Percentiles rank a stretch among this genome's conserved stretches.
Evolutionary conservation across 2,797 vertebrate species (phyloP).

Genomic region (Bufotes viridis): DNA sequence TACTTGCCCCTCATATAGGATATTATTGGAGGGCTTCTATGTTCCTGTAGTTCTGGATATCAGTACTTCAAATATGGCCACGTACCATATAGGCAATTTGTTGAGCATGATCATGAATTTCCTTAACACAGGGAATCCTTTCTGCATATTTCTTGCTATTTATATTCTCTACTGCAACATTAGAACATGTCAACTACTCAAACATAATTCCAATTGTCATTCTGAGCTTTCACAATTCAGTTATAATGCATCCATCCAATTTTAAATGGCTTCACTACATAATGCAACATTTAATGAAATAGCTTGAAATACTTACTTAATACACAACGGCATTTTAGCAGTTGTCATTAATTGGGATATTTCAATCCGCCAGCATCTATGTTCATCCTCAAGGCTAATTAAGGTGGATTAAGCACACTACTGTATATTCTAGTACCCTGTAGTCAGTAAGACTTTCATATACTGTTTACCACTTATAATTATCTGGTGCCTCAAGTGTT

Average conservation of each 20-base stretch:
- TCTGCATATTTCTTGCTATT: no score
- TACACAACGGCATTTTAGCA: constrained; percentile 40
- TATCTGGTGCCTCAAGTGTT: constrained; percentile 60
- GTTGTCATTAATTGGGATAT: constrained; percentile 52
- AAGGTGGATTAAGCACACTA: constrained; percentile 61
- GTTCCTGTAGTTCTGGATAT: no score
- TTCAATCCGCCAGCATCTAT: constrained; percentile 49
- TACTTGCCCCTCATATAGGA: no score
- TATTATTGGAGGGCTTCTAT: no score
- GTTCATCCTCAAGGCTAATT: constrained; percentile 59
- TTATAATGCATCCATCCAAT: constrained; percentile 9
- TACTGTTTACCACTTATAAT: constrained; percentile 61
- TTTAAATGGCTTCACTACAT: constrained; percentile 7
- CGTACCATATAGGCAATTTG: no score
- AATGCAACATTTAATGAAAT: constrained; percentile 9
- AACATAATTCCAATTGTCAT: background rate
- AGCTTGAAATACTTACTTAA: constrained; percentile 41
- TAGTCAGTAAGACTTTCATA: constrained; percentile 54
- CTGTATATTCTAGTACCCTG: constrained; percentile 57
- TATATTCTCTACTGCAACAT: no score
- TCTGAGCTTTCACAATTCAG: background rate
- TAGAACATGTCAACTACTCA: background rate
- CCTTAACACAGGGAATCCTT: no score
- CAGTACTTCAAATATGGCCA: no score
- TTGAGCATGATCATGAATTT: no score